These are phyloP conservation scores for Diplodus sargus DNA, from an alignment of 2,797 vertebrate genomes.

Conservation along the genomic window DNA sequence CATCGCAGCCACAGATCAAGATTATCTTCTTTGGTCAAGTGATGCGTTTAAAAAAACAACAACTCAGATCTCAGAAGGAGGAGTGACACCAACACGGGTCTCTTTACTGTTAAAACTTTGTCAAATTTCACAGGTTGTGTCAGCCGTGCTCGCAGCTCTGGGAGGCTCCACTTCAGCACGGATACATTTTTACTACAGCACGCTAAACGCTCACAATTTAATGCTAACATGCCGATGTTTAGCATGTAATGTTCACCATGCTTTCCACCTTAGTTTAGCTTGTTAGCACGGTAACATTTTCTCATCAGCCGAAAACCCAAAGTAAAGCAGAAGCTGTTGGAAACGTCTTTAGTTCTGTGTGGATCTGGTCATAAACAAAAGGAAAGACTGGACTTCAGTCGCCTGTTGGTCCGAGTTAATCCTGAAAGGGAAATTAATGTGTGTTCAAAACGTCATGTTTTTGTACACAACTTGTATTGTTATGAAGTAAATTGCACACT, in stretches of 20 bases:
- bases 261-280: neutral
- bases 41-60: constrained; percentile 4
- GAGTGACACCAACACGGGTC: neutral
- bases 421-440: neutral
- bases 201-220: neutral
- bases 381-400: no score
- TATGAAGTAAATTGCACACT: no score
- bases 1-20: constrained; percentile 17
- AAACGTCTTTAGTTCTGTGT: no score
- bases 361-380: no score
- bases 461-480: no score
- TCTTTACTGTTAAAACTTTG: neutral
- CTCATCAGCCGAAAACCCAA: neutral
- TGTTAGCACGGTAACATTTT: neutral
- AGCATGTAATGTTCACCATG: neutral
- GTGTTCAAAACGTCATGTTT: no score
- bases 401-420: neutral
- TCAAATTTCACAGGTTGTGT: neutral
- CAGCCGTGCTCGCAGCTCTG: neutral
- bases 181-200: no score
- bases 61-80: constrained; percentile 14
- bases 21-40: constrained; percentile 3
- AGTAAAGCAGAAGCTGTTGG: neutral
- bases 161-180: neutral
- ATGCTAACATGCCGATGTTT: neutral